Conservation (phyloP, 2,113 vertebrate species). For the Diadophis punctatus region DNA sequence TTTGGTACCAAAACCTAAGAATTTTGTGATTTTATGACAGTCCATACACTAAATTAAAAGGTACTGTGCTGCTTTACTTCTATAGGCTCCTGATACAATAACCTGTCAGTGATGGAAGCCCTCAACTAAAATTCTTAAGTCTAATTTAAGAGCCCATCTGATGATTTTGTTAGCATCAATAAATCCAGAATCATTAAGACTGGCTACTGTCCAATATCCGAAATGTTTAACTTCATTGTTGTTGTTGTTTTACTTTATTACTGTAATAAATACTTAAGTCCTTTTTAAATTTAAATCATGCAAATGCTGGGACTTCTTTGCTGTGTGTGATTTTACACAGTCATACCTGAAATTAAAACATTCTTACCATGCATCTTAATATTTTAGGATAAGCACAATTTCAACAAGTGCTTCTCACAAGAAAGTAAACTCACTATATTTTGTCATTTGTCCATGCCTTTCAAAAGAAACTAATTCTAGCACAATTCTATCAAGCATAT, state of each 20-base stretch:
- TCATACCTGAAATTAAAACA: neutral
- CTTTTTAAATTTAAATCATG: neutral
- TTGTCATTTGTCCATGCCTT: neutral
- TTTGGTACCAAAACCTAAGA: neutral
- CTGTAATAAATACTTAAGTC: neutral
- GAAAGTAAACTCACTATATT: neutral
- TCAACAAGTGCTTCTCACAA: neutral
- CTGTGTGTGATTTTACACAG: neutral
- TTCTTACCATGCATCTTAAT: neutral
- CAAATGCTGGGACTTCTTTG: neutral
- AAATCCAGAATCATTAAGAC: neutral
- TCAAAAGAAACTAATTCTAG: neutral
- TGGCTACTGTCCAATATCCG: neutral
- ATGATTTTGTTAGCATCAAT: neutral
- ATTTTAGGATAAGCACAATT: neutral
- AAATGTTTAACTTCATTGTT: neutral
- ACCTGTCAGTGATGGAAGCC: neutral
- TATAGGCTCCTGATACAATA: neutral
- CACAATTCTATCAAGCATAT: neutral
- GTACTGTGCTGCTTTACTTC: neutral
- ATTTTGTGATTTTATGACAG: neutral
- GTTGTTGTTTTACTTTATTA: constrained; percentile 1
- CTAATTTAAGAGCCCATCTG: neutral
- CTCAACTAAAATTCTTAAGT: neutral
- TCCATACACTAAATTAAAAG: neutral